Conservation (phyloP, 64 coral and sea anemone species). For the Stichodactyla helianthus region DNA sequence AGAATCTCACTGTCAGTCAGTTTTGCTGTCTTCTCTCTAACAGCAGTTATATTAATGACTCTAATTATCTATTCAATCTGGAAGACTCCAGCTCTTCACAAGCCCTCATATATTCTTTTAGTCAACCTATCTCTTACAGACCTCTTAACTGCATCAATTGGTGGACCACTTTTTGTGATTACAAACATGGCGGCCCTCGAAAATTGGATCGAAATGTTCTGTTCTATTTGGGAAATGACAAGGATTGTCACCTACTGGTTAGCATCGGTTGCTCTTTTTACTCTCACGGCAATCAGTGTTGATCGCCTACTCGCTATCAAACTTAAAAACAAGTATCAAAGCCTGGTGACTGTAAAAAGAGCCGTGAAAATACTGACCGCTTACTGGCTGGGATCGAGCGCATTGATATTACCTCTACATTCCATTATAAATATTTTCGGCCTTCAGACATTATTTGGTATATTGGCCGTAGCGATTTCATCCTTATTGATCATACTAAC, state of each 20-base stretch:
- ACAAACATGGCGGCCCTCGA: background rate
- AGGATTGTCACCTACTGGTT: background rate
- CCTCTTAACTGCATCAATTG: background rate
- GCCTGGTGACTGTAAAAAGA: background rate
- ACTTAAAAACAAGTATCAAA: background rate
- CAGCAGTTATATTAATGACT: background rate
- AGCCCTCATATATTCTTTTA: background rate
- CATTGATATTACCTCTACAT: no score
- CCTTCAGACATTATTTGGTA: no score
- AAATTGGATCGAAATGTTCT: background rate
- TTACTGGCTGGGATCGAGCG: background rate
- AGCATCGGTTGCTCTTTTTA: background rate
- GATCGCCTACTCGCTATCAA: background rate
- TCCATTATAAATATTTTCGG: no score
- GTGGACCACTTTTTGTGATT: background rate
- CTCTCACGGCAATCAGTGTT: background rate
- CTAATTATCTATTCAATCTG: background rate
- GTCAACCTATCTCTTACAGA: background rate
- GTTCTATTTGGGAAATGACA: background rate
- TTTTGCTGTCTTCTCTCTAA: background rate
- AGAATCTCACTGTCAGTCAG: background rate
- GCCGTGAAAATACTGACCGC: background rate
- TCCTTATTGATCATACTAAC: background rate
- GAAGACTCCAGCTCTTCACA: background rate
- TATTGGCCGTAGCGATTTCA: no score